phyloP scores from a whole-genome alignment of 2,113 vertebrate genomes.

The Polypterus senegalus region DNA sequence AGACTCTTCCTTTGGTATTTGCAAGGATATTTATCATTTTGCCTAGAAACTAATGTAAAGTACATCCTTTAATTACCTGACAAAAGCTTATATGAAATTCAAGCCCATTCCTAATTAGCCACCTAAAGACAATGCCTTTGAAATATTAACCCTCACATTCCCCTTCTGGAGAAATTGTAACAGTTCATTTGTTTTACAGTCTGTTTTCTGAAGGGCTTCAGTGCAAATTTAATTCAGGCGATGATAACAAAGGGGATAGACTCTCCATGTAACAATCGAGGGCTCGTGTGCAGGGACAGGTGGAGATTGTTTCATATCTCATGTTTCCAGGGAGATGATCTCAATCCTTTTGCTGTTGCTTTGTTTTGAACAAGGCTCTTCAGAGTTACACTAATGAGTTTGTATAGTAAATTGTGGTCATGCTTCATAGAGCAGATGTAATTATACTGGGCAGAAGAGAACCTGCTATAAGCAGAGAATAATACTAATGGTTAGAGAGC shows the following conservation, averaged over 20 bases:
- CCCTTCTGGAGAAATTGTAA: too few species aligned
- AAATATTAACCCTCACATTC: too few species aligned
- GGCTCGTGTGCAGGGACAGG: constrained; percentile 11
- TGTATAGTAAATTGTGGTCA: constrained; percentile 36
- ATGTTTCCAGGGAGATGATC: constrained; percentile 62
- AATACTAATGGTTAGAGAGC: constrained; percentile 16
- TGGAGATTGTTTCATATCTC: constrained; percentile 38
- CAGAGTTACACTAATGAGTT: constrained; percentile 43
- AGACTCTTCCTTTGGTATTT: too few species aligned
- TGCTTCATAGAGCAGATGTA: constrained; percentile 44
- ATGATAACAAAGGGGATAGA: constrained; percentile 6
- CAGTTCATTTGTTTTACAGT: neutral
- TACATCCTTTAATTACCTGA: too few species aligned
- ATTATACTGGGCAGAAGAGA: constrained; percentile 34
- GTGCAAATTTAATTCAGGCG: constrained; percentile 6
- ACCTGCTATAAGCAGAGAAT: constrained; percentile 33
- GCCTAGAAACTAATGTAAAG: too few species aligned
- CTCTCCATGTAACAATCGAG: neutral
- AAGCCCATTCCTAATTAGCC: too few species aligned
- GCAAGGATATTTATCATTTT: too few species aligned
- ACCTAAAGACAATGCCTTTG: too few species aligned
- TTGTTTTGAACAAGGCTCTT: constrained; percentile 41
- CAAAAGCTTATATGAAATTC: too few species aligned
- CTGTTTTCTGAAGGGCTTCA: constrained; percentile 4
- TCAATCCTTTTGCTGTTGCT: constrained; percentile 42